Evolutionary conservation across 2,113 vertebrate species (phyloP), one percentile per base, ranked within the genome.

Genomic region (Tenebrosternarchus preto): DNA sequence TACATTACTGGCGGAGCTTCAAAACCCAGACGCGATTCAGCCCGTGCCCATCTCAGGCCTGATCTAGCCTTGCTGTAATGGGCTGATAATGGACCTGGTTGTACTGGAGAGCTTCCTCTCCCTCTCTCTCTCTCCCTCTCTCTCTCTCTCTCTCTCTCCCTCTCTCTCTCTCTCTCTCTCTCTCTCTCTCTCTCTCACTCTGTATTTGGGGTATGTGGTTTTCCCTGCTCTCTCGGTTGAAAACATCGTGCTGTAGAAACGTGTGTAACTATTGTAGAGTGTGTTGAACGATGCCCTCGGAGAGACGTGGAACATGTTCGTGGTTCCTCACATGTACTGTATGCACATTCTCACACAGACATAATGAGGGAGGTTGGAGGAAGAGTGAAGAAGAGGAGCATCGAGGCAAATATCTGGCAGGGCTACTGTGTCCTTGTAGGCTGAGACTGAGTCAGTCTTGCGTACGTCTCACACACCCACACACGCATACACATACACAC

Each of bases 21-120:
- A 91, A 91, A 90, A 87, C 83, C 74, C 60, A 76, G 79, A 74
- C 86, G 83, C 82, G 81, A 83, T 84, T 86, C 77, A 86, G 60
- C 76, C 85, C 76, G 60, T 4, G 75, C 78, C 85, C 84, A 83
- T 88, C 81, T 84, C 80, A 88, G 68, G 85, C 61, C 77, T 84
- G 78, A 86, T 89, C 84, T 85, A 0, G 43, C 77, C 83, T 67
- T 59, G 43, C 56, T 73, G 73, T 84, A 83, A 88, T 83, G 84
- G 82, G 85, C 79, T 81, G 86, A 82, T 80, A 90, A 86, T 82
- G 72, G 66, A 12, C 61, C 5, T 77, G 29, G 15, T 61, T 8
- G 39, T 31, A n/a, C 7, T 61, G 36, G n/a, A 79, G 24, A 22
- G 20, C n/a, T n/a, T n/a, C n/a, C 22, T 25, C 36, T 56, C 6